A percentile compares a stretch with the other conserved stretches of the same genome.
phyloP scores from a whole-genome alignment of 2,113 vertebrate species.

The Glaucidium brasilianum region DNA sequence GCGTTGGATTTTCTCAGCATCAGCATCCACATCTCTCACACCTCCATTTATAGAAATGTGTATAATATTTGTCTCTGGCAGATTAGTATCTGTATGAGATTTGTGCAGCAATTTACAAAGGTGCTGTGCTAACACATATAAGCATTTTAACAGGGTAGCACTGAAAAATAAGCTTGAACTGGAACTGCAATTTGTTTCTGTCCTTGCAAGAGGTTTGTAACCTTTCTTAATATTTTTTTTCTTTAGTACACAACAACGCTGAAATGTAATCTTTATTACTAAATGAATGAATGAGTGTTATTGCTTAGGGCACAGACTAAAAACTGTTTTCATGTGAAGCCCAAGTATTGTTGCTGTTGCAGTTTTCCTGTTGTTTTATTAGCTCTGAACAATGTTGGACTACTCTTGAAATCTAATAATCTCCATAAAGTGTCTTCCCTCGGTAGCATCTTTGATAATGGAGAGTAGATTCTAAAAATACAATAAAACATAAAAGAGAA shows the following conservation, averaged over 20 bases:
- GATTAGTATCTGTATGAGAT: neutral
- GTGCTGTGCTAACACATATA: neutral
- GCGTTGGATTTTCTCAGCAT: neutral
- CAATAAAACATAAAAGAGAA: neutral
- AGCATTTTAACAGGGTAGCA: neutral
- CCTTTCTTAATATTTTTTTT: neutral
- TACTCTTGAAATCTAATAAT: constrained; percentile 38
- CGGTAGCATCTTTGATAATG: neutral
- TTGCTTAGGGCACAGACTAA: constrained; percentile 22
- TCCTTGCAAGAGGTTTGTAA: neutral
- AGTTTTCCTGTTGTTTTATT: constrained; percentile 51
- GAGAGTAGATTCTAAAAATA: neutral
- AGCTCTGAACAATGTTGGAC: constrained; percentile 30
- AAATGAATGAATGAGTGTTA: constrained; percentile 2
- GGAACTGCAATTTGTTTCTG: neutral
- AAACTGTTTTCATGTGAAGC: neutral
- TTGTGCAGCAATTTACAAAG: neutral
- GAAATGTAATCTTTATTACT: constrained; percentile 29
- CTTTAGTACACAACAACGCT: neutral
- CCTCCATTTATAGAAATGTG: neutral
- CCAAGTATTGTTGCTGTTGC: neutral
- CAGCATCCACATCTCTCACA: neutral
- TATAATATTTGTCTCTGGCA: neutral
- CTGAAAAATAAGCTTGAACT: constrained; percentile 2
- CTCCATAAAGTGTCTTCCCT: constrained; percentile 8